Percentiles rank a stretch among this genome's conserved stretches.
Conservation (phyloP, 2,888 invertebrate species). For the Drosophila mimetica region DNA sequence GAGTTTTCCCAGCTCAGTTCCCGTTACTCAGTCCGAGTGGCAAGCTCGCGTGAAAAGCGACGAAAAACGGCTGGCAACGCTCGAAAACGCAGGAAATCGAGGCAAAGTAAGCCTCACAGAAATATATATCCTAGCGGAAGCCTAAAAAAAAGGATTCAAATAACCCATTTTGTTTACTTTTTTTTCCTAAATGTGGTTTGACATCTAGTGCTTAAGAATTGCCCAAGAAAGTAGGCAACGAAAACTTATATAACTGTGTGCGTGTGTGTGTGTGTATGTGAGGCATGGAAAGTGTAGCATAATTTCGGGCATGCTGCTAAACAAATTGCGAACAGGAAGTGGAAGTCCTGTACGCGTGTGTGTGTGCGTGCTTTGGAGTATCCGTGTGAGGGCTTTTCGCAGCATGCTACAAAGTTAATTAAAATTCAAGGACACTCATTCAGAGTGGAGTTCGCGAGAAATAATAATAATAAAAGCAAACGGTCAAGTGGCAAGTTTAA, state of each 20-base stretch:
- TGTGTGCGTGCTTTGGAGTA: conserved; percentile 4
- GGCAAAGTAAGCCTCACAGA: conserved; percentile 12
- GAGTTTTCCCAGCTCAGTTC: conserved; percentile 47
- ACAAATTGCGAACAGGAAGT: conserved; percentile 46
- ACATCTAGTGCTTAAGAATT: background rate
- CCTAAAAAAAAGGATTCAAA: too few species aligned
- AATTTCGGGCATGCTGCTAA: conserved; percentile 62
- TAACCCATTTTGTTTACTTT: conserved; percentile 1
- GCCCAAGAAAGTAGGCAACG: conserved; percentile 33
- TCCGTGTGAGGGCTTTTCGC: conserved; percentile 31
- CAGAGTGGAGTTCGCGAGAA: background rate
- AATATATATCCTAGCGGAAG: background rate
- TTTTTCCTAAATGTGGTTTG: conserved; percentile 3
- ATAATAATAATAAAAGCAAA: background rate
- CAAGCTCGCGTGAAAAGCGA: conserved; percentile 64
- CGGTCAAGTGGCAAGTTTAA: conserved; percentile 11
- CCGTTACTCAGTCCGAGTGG: conserved; percentile 69
- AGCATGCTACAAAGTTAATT: conserved; percentile 57
- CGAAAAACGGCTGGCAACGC: conserved; percentile 41
- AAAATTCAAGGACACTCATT: conserved; percentile 69
- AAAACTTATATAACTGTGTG: conserved; percentile 42
- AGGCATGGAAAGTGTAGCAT: conserved; percentile 56
- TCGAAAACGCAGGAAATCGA: conserved; percentile 34
- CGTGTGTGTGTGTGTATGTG: conserved; percentile 12
- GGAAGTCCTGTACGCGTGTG: conserved; percentile 10